These are phyloP conservation scores for Macropis europaea DNA, from an alignment of 2,888 invertebrate genomes.

Conservation along the genomic window DNA sequence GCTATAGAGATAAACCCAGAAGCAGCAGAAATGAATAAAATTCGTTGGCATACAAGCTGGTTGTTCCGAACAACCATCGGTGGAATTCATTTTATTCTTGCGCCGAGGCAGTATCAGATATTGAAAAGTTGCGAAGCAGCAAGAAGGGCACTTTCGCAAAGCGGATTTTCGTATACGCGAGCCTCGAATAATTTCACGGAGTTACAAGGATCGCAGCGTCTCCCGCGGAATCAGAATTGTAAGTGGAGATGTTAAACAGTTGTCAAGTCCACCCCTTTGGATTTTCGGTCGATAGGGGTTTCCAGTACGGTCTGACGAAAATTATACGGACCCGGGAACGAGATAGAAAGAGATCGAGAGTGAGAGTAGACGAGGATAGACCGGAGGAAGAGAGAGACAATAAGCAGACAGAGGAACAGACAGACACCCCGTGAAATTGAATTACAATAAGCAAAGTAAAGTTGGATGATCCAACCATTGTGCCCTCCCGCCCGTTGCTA, in stretches of 20 bases:
- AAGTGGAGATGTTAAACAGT: slow-evolving; percentile 73
- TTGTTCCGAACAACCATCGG: too few species aligned
- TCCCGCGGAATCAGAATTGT: slow-evolving; percentile 59
- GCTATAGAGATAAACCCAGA: too few species aligned
- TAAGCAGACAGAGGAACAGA: slow-evolving; percentile 58
- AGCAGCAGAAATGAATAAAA: too few species aligned
- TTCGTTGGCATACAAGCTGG: too few species aligned
- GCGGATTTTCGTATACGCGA: slow-evolving; percentile 31
- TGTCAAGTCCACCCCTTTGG: slow-evolving; percentile 72
- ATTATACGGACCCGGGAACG: slow-evolving; percentile 21
- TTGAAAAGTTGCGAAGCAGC: slow-evolving; percentile 29
- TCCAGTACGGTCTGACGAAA: slow-evolving; percentile 50
- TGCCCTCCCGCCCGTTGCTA: slow-evolving; percentile 66
- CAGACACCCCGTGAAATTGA: slow-evolving; percentile 75
- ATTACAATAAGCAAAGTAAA: slow-evolving; percentile 77
- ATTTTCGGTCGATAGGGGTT: slow-evolving; percentile 62
- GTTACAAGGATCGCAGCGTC: slow-evolving; percentile 32
- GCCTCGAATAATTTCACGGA: slow-evolving; percentile 31
- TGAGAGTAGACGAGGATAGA: not conserved
- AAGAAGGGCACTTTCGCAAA: slow-evolving; percentile 23
- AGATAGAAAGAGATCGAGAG: not conserved
- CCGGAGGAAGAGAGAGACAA: slow-evolving; percentile 27
- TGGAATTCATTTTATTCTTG: too few species aligned
- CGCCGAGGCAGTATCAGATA: slow-evolving; percentile 22
- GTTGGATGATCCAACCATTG: slow-evolving; percentile 76